A percentile compares a stretch with the other conserved stretches of the same genome.
These are phyloP conservation scores for Chloropsis cyanopogon DNA, from an alignment of 2,113 vertebrate species.

Conservation along the genomic window DNA sequence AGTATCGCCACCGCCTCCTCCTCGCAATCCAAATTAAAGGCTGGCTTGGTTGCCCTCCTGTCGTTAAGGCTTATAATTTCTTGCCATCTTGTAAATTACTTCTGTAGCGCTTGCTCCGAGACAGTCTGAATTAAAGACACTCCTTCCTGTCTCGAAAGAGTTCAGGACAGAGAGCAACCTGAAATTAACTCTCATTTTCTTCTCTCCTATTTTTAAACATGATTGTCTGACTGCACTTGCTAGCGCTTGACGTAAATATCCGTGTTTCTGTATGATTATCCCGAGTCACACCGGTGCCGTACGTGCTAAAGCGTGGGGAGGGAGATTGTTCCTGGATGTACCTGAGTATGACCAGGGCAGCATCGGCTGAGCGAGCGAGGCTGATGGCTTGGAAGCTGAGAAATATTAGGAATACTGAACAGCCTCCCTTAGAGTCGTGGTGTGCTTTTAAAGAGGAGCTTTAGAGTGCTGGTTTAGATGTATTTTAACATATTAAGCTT, in stretches of 20 bases:
- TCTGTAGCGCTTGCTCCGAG: neutral
- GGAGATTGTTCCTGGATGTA: accelerated
- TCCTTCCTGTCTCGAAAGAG: neutral
- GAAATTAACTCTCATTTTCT: neutral
- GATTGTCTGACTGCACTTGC: neutral
- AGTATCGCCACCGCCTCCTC: neutral
- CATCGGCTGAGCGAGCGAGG: accelerated
- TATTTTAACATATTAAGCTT: neutral
- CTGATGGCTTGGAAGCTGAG: neutral
- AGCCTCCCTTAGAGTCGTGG: accelerated
- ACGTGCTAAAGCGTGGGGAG: accelerated
- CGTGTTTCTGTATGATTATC: neutral
- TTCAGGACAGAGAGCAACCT: neutral
- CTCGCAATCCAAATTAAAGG: neutral
- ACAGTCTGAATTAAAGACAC: neutral
- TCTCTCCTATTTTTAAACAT: neutral
- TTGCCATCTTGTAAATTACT: neutral
- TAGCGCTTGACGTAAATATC: neutral
- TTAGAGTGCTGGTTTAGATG: accelerated
- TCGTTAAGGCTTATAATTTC: neutral
- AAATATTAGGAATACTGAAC: accelerated
- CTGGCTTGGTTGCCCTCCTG: neutral
- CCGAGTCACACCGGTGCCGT: accelerated
- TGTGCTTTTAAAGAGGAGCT: neutral
- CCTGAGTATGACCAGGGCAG: neutral